These are phyloP conservation scores for Polydrusus pterygomalis DNA, from an alignment of 2,888 invertebrate genomes.

Conservation along the genomic window DNA sequence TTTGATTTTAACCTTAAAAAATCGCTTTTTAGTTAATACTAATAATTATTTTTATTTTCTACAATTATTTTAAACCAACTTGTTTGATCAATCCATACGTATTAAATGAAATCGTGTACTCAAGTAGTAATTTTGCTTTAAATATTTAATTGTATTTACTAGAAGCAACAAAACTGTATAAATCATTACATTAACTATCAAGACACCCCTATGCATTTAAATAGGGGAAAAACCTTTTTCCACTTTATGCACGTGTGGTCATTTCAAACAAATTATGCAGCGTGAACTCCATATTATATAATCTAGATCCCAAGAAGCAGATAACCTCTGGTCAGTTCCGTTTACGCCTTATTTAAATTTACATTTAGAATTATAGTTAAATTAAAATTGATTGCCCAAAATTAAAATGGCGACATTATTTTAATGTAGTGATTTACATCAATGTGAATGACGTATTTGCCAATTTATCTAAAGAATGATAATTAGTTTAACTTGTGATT, in stretches of 20 bases:
- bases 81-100: no score
- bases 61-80: no score
- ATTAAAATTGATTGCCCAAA: not conserved
- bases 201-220: not conserved
- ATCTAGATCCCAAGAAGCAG: constrained; percentile 3
- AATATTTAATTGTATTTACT: no score
- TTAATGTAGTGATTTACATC: not conserved
- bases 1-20: no score
- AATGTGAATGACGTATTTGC: constrained; percentile 1
- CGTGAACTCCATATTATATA: constrained; percentile 14
- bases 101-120: no score
- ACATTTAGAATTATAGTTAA: constrained; percentile 6
- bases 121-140: no score
- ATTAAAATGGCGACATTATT: not conserved
- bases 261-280: constrained; percentile 35
- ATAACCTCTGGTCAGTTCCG: constrained; percentile 9
- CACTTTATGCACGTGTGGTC: constrained; percentile 28
- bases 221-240: constrained; percentile 10
- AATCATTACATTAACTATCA: not conserved
- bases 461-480: not conserved
- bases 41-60: no score
- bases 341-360: constrained; percentile 10
- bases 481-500: not conserved
- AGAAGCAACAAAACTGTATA: not conserved
- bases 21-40: no score